phyloP scores from a whole-genome alignment of 2,888 invertebrate species.

The Eupelmus urozonus region DNA sequence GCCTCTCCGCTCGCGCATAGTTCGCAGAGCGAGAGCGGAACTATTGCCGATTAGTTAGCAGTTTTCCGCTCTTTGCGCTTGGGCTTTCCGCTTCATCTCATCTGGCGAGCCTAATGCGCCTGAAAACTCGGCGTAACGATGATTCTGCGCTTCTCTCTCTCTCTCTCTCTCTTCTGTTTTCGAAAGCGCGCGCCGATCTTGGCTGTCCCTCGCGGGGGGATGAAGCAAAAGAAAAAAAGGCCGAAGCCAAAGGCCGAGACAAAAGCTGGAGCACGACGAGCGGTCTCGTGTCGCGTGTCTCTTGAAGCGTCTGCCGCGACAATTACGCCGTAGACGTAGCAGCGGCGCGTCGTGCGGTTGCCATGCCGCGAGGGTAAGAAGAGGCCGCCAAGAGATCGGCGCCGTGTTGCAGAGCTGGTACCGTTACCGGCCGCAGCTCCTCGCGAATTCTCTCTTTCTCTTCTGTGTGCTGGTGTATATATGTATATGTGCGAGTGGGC shows the following conservation, averaged over 20 bases:
- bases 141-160: conserved; percentile 14
- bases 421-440: conserved; percentile 9
- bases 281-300: neutral
- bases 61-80: neutral
- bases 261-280: neutral
- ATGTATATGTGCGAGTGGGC: neutral
- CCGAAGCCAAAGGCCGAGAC: neutral
- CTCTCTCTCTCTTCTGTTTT: too few relatives aligned
- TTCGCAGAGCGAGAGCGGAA: neutral
- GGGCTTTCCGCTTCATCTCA: neutral
- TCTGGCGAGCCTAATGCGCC: neutral
- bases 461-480: neutral
- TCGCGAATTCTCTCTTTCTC: neutral
- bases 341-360: neutral
- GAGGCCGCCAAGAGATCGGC: neutral
- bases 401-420: neutral
- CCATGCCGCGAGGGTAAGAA: conserved; percentile 1
- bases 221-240: neutral
- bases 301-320: conserved; percentile 9
- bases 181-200: too few relatives aligned
- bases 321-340: conserved; percentile 12
- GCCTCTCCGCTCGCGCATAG: too few relatives aligned
- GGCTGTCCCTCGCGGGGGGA: neutral
- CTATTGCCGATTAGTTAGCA: too few relatives aligned
- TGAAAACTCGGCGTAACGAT: conserved; percentile 10